These are phyloP conservation scores for Acropternis orthonyx DNA, from an alignment of 2,797 vertebrate species.

Conservation along the genomic window DNA sequence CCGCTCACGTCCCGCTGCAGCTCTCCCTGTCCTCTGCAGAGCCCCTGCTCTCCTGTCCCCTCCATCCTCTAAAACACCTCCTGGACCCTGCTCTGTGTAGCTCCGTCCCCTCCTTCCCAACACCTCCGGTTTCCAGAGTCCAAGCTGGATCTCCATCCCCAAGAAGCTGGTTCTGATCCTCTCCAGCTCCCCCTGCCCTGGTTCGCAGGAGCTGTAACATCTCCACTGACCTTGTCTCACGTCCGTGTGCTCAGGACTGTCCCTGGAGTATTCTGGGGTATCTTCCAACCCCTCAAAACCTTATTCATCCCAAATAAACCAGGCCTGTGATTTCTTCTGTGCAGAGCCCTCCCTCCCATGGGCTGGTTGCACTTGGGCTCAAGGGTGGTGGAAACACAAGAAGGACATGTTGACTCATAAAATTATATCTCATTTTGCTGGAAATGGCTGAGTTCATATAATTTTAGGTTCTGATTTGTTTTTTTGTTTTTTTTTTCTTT, in stretches of 20 bases:
- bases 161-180: background rate
- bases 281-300: background rate
- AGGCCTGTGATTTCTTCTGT: background rate
- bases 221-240: background rate
- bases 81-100: background rate
- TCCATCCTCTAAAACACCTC: constrained; percentile 27
- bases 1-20: constrained; percentile 50
- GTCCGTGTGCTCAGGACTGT: background rate
- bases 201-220: rapidly evolving
- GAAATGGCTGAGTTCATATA: background rate
- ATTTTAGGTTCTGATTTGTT: background rate
- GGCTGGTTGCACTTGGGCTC: background rate
- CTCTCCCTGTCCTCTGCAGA: constrained; percentile 66
- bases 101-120: background rate
- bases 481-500: background rate
- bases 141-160: background rate
- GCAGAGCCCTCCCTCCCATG: background rate
- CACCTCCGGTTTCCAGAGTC: background rate
- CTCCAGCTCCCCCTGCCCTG: background rate
- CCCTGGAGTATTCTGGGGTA: background rate
- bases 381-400: background rate
- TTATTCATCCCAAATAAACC: background rate
- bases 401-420: background rate
- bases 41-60: constrained; percentile 49
- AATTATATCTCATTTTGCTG: constrained; percentile 5